Base-by-base conservation (phyloP, 2,888 invertebrate genomes). In the Lydus trimaculatus region DNA sequence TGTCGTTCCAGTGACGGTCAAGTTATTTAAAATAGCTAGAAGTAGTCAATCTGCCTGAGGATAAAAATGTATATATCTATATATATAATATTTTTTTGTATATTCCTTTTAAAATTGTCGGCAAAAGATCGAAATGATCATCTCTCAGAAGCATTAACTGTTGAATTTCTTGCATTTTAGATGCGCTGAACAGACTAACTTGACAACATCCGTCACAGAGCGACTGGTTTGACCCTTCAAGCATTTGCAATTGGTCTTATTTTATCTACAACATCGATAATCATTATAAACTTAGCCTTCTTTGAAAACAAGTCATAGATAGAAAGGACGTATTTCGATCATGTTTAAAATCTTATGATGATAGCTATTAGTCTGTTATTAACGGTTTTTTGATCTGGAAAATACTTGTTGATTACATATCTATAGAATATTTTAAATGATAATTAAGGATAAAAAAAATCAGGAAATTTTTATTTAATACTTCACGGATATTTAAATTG, bases 151-250 rank as follows among this genome's bases (percentile, higher is more conserved):
- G 61, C 61, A 61, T 61, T 61, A 61, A 61, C 61, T 52, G 52
- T 52, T 33, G 66, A 61, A 66, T 70, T 70, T 64, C 70, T 70
- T 66, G 70, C 61, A 66, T 70, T 70, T 70, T 66, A 66, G 66
- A 62, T 48, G 61, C 70, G 70, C 63, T 52, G 52, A 62, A 64
- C 63, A 48, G 63, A 5, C 39, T 25, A 20, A 66, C 64, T 61
- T 70, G 61, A 66, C 66, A 61, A 61, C 66, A 70, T 64, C 66
- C 66, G 66, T 70, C 70, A 70, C 60, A 66, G 64, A 70, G 64
- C 66, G 58, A 70, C 66, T 61, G 43, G 64, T 63, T 66, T 69
- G 70, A 70, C 70, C 70, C 64, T 60, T 70, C 31, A 58, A 66
- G 58, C 66, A 58, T 33, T 52, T 63, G 64, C 69, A 60, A 52